Conservation (phyloP, 2,113 vertebrate species). For the Callithrix jacchus region DNA sequence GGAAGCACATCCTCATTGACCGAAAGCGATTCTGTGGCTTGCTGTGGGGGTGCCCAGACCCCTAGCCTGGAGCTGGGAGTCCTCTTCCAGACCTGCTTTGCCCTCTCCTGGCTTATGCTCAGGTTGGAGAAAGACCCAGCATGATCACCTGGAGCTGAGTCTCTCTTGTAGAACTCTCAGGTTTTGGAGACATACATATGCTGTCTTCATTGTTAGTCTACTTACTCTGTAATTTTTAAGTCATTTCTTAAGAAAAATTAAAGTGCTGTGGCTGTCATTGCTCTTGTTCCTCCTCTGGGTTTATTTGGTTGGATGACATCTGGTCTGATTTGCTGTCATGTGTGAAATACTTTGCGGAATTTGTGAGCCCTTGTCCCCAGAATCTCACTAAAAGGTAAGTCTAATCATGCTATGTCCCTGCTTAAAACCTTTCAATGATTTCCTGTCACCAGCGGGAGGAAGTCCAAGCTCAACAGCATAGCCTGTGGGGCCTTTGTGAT, state of each 20-base stretch:
- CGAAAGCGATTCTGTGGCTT: background rate
- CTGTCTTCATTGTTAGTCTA: background rate
- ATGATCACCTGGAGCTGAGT: background rate
- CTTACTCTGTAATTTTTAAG: background rate
- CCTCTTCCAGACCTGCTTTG: background rate
- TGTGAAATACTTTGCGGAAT: background rate
- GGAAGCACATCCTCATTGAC: background rate
- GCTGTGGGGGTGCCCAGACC: background rate
- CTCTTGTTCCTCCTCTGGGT: background rate
- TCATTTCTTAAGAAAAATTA: background rate
- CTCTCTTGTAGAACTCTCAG: background rate
- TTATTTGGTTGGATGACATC: background rate
- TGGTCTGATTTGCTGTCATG: background rate
- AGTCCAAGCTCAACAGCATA: background rate
- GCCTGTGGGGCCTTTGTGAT: background rate
- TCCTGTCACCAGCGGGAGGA: background rate
- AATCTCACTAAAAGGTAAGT: background rate
- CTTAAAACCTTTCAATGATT: too few species aligned
- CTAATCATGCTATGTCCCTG: background rate
- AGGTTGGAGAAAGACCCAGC: rapidly evolving
- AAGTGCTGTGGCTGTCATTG: background rate
- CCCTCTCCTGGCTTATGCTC: rapidly evolving
- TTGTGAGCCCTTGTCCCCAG: background rate
- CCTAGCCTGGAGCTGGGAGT: background rate
- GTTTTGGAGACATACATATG: background rate